Evolutionary conservation across 2,888 invertebrate species (phyloP).

Genomic region (Brachypalpus laphriformis): DNA sequence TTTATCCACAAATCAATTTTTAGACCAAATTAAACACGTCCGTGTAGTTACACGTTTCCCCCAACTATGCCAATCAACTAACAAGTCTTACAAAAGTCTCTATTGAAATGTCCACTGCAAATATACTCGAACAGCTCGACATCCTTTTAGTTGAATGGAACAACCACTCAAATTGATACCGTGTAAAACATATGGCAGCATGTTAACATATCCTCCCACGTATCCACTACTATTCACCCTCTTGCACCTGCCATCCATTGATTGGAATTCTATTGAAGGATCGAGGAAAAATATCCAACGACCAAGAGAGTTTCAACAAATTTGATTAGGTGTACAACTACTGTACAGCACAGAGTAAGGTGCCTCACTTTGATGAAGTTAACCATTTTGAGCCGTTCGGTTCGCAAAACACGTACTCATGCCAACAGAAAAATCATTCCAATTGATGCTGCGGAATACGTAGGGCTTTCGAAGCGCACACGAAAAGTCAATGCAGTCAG

Average conservation of each 20-base stretch:
- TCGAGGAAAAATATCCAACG: not conserved
- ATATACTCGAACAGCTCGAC: not conserved
- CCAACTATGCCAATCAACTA: too few species aligned
- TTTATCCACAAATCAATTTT: not conserved
- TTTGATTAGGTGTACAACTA: constrained; percentile 40
- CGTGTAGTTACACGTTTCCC: not conserved
- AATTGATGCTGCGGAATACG: constrained; percentile 19
- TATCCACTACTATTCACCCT: not conserved
- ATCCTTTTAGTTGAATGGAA: not conserved
- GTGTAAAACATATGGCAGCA: constrained; percentile 14
- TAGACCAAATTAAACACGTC: not conserved
- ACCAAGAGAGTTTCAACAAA: constrained; percentile 37
- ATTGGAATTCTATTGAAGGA: constrained; percentile 47
- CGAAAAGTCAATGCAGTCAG: not conserved
- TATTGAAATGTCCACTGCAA: not conserved
- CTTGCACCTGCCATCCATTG: constrained; percentile 45
- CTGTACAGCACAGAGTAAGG: not conserved
- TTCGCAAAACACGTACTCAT: constrained; percentile 14
- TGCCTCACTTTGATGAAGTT: constrained; percentile 19
- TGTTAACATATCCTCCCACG: not conserved
- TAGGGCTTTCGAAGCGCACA: not conserved
- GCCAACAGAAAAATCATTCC: constrained; percentile 25
- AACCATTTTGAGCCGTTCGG: not conserved
- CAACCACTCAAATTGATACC: constrained; percentile 8
- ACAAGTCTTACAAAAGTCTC: not conserved